These are phyloP conservation scores for Lithophane semibrunnea DNA, from an alignment of 2,888 invertebrate species.

Conservation along the genomic window DNA sequence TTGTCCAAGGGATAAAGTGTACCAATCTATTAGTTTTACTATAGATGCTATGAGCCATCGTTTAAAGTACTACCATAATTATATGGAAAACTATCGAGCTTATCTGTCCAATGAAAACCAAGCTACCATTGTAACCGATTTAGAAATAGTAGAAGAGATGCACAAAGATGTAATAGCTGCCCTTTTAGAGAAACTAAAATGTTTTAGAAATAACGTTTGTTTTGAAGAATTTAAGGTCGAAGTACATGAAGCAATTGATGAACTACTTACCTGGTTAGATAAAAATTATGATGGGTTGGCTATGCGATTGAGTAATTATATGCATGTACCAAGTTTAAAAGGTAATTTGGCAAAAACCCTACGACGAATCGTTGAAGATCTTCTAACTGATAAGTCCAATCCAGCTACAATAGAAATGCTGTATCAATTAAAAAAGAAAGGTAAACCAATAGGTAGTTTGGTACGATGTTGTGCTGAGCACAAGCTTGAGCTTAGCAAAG, in stretches of 20 bases:
- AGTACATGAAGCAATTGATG: slow-evolving; percentile 72
- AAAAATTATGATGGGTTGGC: slow-evolving; percentile 81
- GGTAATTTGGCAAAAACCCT: slow-evolving; percentile 81
- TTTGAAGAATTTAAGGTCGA: slow-evolving; percentile 77
- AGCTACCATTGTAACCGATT: slow-evolving; percentile 76
- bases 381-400: slow-evolving; percentile 70
- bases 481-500: slow-evolving; percentile 81
- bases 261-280: slow-evolving; percentile 83
- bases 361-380: slow-evolving; percentile 81
- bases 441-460: slow-evolving; percentile 78
- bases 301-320: slow-evolving; percentile 76
- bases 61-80: slow-evolving; percentile 80
- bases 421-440: slow-evolving; percentile 77
- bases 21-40: slow-evolving; percentile 80
- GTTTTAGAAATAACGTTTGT: slow-evolving; percentile 74
- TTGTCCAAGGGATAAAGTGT: slow-evolving; percentile 77
- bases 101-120: slow-evolving; percentile 74
- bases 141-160: slow-evolving; percentile 87
- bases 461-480: slow-evolving; percentile 78
- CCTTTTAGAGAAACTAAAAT: slow-evolving; percentile 79
- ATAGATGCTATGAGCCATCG: slow-evolving; percentile 80
- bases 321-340: slow-evolving; percentile 75
- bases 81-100: slow-evolving; percentile 76
- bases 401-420: slow-evolving; percentile 73
- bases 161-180: slow-evolving; percentile 76